These are phyloP conservation scores for Coranthus polyacanthus DNA, from an alignment of 2,797 vertebrate species.

Conservation along the genomic window DNA sequence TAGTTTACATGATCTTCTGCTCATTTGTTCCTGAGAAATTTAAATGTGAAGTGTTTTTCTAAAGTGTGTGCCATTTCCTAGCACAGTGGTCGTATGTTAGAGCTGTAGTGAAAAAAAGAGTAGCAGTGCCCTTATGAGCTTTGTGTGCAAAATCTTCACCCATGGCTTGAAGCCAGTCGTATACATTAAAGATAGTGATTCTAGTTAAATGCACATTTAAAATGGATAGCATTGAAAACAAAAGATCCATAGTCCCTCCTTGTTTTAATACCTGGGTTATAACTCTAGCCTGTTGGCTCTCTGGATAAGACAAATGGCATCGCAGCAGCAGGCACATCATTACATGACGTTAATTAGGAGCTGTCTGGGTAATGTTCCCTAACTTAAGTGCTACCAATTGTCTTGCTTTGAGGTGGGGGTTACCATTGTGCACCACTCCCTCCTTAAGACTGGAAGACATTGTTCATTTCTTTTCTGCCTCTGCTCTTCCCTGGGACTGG, in stretches of 20 bases:
- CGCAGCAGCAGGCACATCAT: slow-evolving; percentile 53
- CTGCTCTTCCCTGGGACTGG: slow-evolving; percentile 57
- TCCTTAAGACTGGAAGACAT: slow-evolving; percentile 63
- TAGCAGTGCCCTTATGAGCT: not conserved
- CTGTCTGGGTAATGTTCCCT: slow-evolving; percentile 54
- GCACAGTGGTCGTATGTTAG: too few relatives aligned
- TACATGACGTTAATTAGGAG: slow-evolving; percentile 60
- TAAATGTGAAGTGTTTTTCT: not conserved
- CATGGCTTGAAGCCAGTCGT: too few relatives aligned
- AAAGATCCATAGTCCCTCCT: slow-evolving; percentile 8
- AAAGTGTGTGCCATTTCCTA: not conserved
- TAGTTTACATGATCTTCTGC: slow-evolving; percentile 28
- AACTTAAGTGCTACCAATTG: slow-evolving; percentile 59
- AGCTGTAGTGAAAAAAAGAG: too few relatives aligned
- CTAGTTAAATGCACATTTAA: not conserved
- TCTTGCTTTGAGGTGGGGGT: slow-evolving; percentile 49
- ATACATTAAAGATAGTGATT: not conserved
- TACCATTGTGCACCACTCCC: slow-evolving; percentile 62
- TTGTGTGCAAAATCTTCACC: not conserved
- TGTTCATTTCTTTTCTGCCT: slow-evolving; percentile 73
- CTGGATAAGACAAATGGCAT: slow-evolving; percentile 58
- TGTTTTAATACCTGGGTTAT: slow-evolving; percentile 12
- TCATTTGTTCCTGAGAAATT: not conserved
- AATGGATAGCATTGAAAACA: slow-evolving; percentile 2
- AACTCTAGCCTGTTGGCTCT: slow-evolving; percentile 22